Conservation (phyloP, 2,797 vertebrate species). For the Uromys caudimaculatus region DNA sequence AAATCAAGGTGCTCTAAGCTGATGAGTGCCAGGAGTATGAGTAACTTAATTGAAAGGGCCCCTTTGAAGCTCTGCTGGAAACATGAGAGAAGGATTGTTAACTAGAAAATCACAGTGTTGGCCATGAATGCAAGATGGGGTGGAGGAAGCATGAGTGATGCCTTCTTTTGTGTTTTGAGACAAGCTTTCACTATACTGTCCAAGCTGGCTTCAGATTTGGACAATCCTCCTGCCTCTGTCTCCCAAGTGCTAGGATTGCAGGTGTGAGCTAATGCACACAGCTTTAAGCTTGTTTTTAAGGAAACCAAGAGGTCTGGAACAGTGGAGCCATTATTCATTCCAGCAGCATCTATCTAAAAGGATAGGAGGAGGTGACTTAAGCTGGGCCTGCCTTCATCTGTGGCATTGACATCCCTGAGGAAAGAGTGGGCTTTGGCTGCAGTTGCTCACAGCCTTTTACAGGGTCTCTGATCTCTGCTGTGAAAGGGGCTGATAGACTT, state of each 20-base stretch:
- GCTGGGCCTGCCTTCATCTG: not conserved
- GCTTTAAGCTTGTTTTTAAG: conserved; percentile 46
- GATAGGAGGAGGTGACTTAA: not conserved
- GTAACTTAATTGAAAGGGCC: conserved; percentile 31
- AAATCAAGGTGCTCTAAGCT: not conserved
- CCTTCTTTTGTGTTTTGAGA: not conserved
- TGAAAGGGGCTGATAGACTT: not conserved
- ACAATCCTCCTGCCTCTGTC: not conserved
- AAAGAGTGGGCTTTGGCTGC: not conserved
- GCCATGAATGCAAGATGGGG: not conserved
- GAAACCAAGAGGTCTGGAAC: conserved; percentile 32
- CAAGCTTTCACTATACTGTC: not conserved
- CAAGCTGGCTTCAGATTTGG: not conserved
- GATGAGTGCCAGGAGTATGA: not conserved
- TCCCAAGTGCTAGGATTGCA: not conserved
- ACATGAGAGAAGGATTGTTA: not conserved
- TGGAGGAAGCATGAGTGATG: not conserved
- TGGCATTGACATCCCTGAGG: not conserved
- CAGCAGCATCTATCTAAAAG: not conserved
- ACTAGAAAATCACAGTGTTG: conserved; percentile 11
- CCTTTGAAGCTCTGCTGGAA: conserved; percentile 56
- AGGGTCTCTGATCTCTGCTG: not conserved
- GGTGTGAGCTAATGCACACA: not conserved
- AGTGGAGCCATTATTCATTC: not conserved
- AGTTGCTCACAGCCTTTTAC: not conserved